Percentiles rank a stretch among this genome's conserved stretches.
phyloP scores from a whole-genome alignment of 2,797 vertebrate genomes.

The Stomatorhinus walkeri region DNA sequence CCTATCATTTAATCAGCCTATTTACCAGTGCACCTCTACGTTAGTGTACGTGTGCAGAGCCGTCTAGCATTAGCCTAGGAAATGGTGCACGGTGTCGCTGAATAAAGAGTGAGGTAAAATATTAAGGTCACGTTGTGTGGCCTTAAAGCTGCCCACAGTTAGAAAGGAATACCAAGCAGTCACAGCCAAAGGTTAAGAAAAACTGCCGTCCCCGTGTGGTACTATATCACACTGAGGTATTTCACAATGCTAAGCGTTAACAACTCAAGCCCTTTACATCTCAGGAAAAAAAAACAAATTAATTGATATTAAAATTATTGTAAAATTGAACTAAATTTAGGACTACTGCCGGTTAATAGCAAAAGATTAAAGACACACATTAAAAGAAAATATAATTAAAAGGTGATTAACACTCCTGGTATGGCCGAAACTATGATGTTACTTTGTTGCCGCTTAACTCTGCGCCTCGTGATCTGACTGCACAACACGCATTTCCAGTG shows the following conservation, averaged over 20 bases:
- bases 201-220: background rate
- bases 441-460: background rate
- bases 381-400: constrained; percentile 49
- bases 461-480: background rate
- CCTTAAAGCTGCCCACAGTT: background rate
- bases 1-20: background rate
- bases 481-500: background rate
- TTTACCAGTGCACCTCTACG: too few relatives aligned
- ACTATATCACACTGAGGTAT: background rate
- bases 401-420: constrained; percentile 52
- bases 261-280: background rate
- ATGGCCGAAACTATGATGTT: constrained; percentile 33
- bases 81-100: background rate
- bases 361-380: constrained; percentile 56
- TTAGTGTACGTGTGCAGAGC: background rate
- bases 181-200: background rate
- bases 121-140: background rate
- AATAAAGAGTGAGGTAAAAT: background rate
- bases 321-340: background rate
- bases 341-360: background rate
- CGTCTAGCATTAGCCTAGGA: background rate
- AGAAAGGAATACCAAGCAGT: background rate
- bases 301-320: background rate
- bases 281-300: background rate
- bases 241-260: background rate